A percentile compares a stretch with the other conserved stretches of the same genome.
Conservation (phyloP, 2,113 vertebrate genomes). For the Cephalopterus ornatus region DNA sequence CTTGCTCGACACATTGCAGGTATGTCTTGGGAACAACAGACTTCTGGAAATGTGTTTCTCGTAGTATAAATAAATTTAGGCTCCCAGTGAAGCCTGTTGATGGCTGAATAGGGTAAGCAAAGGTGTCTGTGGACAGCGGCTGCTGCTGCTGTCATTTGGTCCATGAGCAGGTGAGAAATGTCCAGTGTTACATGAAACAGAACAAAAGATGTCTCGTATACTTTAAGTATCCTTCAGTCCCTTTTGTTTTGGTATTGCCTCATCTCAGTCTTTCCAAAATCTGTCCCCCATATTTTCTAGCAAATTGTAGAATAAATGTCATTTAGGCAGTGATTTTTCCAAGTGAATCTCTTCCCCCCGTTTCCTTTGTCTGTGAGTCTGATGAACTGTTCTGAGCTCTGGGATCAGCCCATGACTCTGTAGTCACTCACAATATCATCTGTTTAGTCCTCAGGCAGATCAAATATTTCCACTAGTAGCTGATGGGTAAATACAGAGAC, state of each 20-base stretch:
- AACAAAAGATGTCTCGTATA: not conserved
- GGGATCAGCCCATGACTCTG: fast-evolving
- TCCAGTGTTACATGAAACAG: not conserved
- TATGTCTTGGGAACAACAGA: not conserved
- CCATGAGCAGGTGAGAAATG: not conserved
- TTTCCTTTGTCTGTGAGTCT: not conserved
- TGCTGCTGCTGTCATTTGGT: not conserved
- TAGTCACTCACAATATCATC: not conserved
- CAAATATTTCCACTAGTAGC: not conserved
- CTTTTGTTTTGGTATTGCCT: not conserved
- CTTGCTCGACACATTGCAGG: not conserved
- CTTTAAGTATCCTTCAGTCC: not conserved
- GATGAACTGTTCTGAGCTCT: not conserved
- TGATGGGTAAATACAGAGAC: not conserved
- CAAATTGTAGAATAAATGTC: not conserved
- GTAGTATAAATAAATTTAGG: not conserved
- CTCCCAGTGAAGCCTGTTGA: not conserved
- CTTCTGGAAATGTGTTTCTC: not conserved
- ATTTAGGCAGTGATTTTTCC: not conserved
- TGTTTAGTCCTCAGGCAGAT: not conserved
- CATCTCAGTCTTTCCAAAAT: not conserved
- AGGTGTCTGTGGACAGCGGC: not conserved
- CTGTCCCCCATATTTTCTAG: not conserved
- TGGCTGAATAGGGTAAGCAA: not conserved
- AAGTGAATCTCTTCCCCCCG: not conserved